These are phyloP conservation scores for Ophion ellenae DNA, from an alignment of 2,888 invertebrate genomes.

Conservation along the genomic window DNA sequence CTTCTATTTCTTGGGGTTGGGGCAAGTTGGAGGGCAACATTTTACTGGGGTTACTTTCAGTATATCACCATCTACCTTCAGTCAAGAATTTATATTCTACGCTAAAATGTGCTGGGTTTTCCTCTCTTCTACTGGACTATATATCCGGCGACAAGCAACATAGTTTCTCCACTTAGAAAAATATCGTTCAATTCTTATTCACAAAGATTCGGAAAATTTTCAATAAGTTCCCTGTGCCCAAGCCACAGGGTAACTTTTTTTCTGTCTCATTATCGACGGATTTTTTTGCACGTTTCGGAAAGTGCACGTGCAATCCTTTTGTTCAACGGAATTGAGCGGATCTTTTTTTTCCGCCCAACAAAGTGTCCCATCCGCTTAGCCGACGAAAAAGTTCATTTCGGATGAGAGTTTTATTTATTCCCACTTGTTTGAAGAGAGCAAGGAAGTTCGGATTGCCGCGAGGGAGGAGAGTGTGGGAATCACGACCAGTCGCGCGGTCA, in stretches of 20 bases:
- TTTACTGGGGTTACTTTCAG: too few relatives aligned
- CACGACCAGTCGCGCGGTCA: constrained; percentile 73
- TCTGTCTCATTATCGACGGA: constrained; percentile 4
- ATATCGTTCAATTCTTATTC: neutral
- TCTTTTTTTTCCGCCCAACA: constrained; percentile 48
- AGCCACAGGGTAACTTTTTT: neutral
- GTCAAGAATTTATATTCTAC: too few relatives aligned
- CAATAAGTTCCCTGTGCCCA: neutral
- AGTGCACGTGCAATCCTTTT: neutral
- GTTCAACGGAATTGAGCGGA: constrained; percentile 42
- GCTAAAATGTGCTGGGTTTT: too few relatives aligned
- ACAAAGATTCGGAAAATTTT: neutral
- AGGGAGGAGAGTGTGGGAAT: constrained; percentile 69
- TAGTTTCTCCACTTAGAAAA: constrained; percentile 38
- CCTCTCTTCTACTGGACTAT: neutral
- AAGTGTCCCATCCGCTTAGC: constrained; percentile 69
- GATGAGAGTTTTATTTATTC: constrained; percentile 76
- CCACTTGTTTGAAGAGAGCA: constrained; percentile 69
- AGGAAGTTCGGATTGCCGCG: constrained; percentile 70
- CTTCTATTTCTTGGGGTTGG: too few relatives aligned
- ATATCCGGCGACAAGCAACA: constrained; percentile 43
- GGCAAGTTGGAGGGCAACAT: too few relatives aligned
- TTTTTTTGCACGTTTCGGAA: neutral
- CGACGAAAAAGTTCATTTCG: constrained; percentile 75
- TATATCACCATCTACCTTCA: too few relatives aligned